phyloP scores from a whole-genome alignment of 2,888 invertebrate species.

The Amphipoea lucens region DNA sequence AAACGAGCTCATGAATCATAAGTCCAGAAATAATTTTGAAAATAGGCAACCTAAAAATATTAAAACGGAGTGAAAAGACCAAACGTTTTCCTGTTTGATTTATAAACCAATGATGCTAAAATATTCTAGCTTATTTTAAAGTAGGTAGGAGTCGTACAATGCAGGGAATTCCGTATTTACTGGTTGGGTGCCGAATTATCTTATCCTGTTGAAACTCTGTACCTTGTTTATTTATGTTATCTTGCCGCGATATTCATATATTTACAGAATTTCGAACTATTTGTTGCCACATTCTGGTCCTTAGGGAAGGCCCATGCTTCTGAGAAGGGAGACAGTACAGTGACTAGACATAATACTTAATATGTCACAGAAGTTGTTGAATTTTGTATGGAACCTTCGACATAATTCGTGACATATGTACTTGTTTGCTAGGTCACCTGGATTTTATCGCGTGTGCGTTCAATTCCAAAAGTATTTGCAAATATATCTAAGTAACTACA shows the following conservation, averaged over 20 bases:
- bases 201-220: neutral
- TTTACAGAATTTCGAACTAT: neutral
- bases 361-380: neutral
- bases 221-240: neutral
- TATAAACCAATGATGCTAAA: neutral
- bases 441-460: neutral
- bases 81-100: neutral
- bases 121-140: neutral
- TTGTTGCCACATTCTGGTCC: neutral
- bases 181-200: neutral
- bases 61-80: conserved; percentile 1
- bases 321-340: neutral
- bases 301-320: neutral
- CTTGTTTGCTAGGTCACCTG: neutral
- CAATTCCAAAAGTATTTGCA: conserved; percentile 15
- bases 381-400: neutral
- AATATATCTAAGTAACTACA: neutral
- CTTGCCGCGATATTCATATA: neutral
- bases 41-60: conserved; percentile 12
- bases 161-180: neutral
- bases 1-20: conserved; percentile 18
- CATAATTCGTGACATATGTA: neutral
- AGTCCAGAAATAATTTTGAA: conserved; percentile 19
- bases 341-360: neutral
- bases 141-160: neutral